phyloP scores from a whole-genome alignment of 1,140 invertebrate species.

The Zaprionus davidi region DNA sequence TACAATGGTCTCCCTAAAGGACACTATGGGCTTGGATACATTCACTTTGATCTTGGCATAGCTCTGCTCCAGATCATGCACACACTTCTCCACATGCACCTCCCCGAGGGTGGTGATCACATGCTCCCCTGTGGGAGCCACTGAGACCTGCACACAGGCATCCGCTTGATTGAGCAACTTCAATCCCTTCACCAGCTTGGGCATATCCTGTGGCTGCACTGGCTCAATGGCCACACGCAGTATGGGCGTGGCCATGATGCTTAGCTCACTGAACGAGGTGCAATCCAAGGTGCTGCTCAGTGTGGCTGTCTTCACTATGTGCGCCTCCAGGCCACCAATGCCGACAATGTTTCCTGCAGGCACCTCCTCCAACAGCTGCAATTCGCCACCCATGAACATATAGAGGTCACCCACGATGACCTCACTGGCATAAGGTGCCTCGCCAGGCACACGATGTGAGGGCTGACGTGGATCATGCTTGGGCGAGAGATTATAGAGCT shows the following conservation, averaged over 20 bases:
- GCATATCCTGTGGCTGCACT: slow-evolving; percentile 91
- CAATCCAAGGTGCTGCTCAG: slow-evolving; percentile 93
- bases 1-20: slow-evolving; percentile 97
- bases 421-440: slow-evolving; percentile 85
- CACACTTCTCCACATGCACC: slow-evolving; percentile 97
- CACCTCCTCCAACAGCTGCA: slow-evolving; percentile 91
- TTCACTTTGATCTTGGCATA: slow-evolving; percentile 95
- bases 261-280: slow-evolving; percentile 95
- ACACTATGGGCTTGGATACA: slow-evolving; percentile 97
- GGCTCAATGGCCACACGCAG: slow-evolving; percentile 98
- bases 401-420: slow-evolving; percentile 91
- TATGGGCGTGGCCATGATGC: slow-evolving; percentile 93
- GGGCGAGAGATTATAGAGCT: slow-evolving; percentile 93
- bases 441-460: slow-evolving; percentile 51
- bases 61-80: slow-evolving; percentile 92
- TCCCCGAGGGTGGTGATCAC: slow-evolving; percentile 98
- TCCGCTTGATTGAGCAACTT: slow-evolving; percentile 88
- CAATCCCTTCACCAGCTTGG: slow-evolving; percentile 90
- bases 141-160: slow-evolving; percentile 94
- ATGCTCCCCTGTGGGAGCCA: slow-evolving; percentile 98
- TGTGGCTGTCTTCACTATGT: slow-evolving; percentile 95
- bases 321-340: slow-evolving; percentile 94
- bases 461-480: slow-evolving; percentile 92
- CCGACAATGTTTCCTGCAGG: slow-evolving; percentile 95
- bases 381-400: slow-evolving; percentile 96